Evolutionary conservation across 35 echinoderm and acorn worm species (phyloP).

Genomic region (Hemicentrotus pulcherrimus): DNA sequence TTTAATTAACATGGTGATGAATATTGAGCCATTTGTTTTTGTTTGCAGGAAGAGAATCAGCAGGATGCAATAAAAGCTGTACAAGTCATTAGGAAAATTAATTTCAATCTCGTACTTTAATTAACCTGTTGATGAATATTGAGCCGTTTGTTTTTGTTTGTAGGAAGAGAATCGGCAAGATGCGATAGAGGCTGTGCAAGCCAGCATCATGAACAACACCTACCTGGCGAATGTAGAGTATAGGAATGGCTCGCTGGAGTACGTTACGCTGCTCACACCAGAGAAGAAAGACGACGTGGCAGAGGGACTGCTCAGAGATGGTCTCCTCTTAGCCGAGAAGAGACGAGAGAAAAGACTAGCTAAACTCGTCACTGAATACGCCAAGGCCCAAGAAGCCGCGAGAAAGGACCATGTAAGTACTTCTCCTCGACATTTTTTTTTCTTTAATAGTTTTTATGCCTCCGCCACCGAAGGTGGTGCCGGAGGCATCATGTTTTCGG

Average conservation of each 20-base stretch:
- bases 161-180: conserved; percentile 84
- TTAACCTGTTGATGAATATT: too few relatives aligned
- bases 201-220: conserved; percentile 71
- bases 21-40: not conserved
- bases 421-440: too few relatives aligned
- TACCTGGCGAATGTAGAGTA: conserved; percentile 90
- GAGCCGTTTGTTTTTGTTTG: not conserved
- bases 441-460: too few relatives aligned
- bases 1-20: too few relatives aligned
- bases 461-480: too few relatives aligned
- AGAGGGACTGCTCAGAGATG: conserved; percentile 70
- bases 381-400: conserved; percentile 74
- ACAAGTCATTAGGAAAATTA: not conserved
- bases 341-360: conserved; percentile 84
- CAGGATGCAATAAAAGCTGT: conserved; percentile 73
- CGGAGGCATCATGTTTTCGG: too few relatives aligned
- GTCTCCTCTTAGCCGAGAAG: conserved; percentile 79
- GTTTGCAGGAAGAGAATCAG: conserved; percentile 73
- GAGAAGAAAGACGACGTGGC: conserved; percentile 76
- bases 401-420: conserved; percentile 78
- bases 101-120: too few relatives aligned
- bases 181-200: conserved; percentile 66
- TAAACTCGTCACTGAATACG: conserved; percentile 86
- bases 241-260: conserved; percentile 62
- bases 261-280: conserved; percentile 75